phyloP scores from a whole-genome alignment of 2,888 invertebrate species.

The Amphipyra tragopoginis region DNA sequence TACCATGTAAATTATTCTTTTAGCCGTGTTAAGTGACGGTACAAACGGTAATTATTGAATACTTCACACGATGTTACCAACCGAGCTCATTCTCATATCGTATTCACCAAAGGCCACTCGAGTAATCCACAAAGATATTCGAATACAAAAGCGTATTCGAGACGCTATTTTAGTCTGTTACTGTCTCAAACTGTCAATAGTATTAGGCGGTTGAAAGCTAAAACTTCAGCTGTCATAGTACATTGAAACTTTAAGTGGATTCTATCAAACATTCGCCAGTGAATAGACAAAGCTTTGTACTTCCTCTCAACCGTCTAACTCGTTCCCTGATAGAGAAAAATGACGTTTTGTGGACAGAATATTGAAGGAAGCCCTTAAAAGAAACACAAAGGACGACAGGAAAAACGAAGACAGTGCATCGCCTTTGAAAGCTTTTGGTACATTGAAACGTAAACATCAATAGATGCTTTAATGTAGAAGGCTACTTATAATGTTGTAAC shows the following conservation, averaged over 20 bases:
- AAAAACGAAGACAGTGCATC: slow-evolving; percentile 3
- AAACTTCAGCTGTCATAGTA: slow-evolving; percentile 44
- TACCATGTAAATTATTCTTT: not conserved
- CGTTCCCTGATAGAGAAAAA: slow-evolving; percentile 25
- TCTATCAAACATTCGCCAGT: slow-evolving; percentile 45
- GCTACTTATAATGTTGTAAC: slow-evolving; percentile 1
- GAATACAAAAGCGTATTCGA: slow-evolving; percentile 23
- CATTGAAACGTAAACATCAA: slow-evolving; percentile 7
- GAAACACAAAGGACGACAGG: slow-evolving; percentile 12
- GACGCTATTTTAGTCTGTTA: slow-evolving; percentile 18
- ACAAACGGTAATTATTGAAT: slow-evolving; percentile 15
- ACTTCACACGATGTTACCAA: not conserved
- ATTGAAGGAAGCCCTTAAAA: slow-evolving; percentile 10
- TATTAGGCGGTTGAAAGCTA: slow-evolving; percentile 25
- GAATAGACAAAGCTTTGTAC: slow-evolving; percentile 39
- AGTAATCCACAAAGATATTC: slow-evolving; percentile 39
- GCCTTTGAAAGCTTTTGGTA: slow-evolving; percentile 13
- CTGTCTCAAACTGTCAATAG: slow-evolving; percentile 37
- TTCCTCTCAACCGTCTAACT: slow-evolving; percentile 15
- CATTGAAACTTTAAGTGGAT: slow-evolving; percentile 47
- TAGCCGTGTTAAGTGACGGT: not conserved
- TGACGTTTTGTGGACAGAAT: slow-evolving; percentile 40
- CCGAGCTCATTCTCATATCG: slow-evolving; percentile 18
- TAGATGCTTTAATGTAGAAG: slow-evolving; percentile 4
- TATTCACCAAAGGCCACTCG: slow-evolving; percentile 41